Evolutionary conservation across 2,797 vertebrate genomes (phyloP).

Genomic region (Iguana delicatissima): DNA sequence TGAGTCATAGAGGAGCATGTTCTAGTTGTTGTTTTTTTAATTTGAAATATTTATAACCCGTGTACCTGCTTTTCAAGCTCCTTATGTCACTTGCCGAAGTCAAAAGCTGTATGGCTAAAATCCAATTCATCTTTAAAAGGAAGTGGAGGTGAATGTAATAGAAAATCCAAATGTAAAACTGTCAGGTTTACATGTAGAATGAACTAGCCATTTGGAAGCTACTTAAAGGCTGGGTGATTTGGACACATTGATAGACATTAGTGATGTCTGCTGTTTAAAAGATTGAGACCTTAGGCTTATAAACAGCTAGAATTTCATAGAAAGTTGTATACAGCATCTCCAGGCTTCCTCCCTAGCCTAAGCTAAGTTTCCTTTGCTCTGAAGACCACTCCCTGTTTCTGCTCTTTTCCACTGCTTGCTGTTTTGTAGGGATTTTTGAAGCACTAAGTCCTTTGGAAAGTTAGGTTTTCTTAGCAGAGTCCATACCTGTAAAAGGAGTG

Average conservation of each 20-base stretch:
- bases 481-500: not conserved
- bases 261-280: not conserved
- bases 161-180: too few species aligned
- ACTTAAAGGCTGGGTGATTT: too few species aligned
- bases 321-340: not conserved
- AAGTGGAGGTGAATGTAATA: too few species aligned
- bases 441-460: not conserved
- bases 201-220: not conserved
- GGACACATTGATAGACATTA: not conserved
- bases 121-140: not conserved
- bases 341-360: too few species aligned
- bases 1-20: not conserved
- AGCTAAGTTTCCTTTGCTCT: not conserved
- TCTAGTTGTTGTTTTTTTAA: not conserved
- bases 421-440: too few species aligned
- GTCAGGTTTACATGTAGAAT: not conserved
- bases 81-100: not conserved
- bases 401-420: not conserved
- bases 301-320: not conserved
- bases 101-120: not conserved
- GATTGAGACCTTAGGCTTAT: not conserved
- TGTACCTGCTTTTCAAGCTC: not conserved
- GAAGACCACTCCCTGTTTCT: not conserved
- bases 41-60: not conserved
- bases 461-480: not conserved